Evolutionary conservation across 2,888 invertebrate genomes (phyloP), one percentile per base, ranked within the genome.

Genomic region (Dryocosmus kuriphilus): DNA sequence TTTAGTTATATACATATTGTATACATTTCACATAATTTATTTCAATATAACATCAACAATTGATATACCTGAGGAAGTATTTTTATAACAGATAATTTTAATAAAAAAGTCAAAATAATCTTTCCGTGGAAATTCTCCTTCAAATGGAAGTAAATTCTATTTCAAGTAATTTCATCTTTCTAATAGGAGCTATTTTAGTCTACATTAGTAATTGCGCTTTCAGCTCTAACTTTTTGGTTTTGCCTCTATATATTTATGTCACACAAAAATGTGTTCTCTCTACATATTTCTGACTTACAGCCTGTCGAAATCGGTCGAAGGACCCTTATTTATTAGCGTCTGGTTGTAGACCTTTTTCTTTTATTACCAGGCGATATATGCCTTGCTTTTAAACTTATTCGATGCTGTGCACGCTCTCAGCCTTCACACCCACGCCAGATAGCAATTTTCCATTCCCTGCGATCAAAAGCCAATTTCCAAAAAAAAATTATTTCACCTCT

Each of bases 261-360:
- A 61, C 51, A 77, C 78, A 82, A 86, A 86, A 86, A 85, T 83
- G 78, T 83, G 82, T 81, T 81, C 79, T 82, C 75, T 82, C 79
- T 81, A 79, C 75, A 57, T 57, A 57, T 57, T 57, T 22, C 24
- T 57, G 24, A 57, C 24, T 57, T 24, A 57, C 24, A 57, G 57
- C 79, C 78, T 83, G 83, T 84, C 86, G 86, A 87, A 87, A 84
- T 87, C 81, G 78, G 46, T 75, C 74, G 77, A 77, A 77, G 73
- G 84, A 81, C 62, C 81, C 81, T 86, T 86, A 86, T 86, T 86
- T 85, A 86, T 85, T 82, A 79, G 74, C 30, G 79, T 78, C 81
- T 78, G 78, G 79, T 77, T 74, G 75, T 51, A 57, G 11, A 24
- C 11, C 11, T 24, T 57, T 57, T 57, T n/a, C 11, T 24, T 24